phyloP scores from a whole-genome alignment of 2,113 vertebrate genomes.

The Mobula birostris region DNA sequence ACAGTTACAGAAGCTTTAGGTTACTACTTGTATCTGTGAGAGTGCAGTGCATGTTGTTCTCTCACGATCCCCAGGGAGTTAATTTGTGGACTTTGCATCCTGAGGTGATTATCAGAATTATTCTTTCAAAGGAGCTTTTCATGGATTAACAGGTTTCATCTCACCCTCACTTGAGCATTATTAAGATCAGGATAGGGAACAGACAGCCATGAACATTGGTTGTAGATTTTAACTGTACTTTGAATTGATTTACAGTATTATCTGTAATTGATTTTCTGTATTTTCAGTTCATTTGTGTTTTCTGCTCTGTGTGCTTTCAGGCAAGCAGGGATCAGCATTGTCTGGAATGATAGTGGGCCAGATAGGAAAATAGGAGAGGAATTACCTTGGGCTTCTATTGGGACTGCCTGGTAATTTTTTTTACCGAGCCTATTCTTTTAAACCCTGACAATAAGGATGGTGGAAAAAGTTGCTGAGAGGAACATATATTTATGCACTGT shows the following conservation, averaged over 20 bases:
- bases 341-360: neutral
- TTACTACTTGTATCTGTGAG: neutral
- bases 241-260: neutral
- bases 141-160: neutral
- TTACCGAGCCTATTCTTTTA: no score
- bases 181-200: neutral
- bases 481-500: neutral
- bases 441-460: neutral
- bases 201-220: neutral
- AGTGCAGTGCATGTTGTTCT: neutral
- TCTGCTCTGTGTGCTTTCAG: neutral
- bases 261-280: neutral
- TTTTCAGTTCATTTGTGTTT: neutral
- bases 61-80: neutral
- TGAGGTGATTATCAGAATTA: neutral
- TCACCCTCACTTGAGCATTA: neutral
- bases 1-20: neutral
- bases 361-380: neutral
- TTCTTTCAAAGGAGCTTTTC: neutral
- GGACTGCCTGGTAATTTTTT: neutral
- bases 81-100: neutral
- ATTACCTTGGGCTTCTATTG: neutral
- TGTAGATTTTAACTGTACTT: neutral
- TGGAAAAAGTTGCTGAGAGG: neutral
- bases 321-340: neutral